These are phyloP conservation scores for Lysiphlebus fabarum DNA, from an alignment of 1,140 invertebrate species.

Conservation along the genomic window DNA sequence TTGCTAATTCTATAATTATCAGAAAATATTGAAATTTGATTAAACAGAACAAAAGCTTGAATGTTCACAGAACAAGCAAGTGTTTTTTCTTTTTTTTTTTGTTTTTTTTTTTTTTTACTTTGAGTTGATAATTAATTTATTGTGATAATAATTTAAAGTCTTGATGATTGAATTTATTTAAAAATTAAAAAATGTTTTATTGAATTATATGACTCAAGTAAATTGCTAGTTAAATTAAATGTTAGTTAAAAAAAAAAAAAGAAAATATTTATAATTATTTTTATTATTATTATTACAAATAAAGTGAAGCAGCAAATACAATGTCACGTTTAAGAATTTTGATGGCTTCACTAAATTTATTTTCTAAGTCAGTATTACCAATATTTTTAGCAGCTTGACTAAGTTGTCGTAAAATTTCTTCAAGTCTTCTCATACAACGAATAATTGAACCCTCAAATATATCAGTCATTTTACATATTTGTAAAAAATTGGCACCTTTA, in stretches of 20 bases:
- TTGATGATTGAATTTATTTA: no score
- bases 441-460: constrained; percentile 99
- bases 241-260: not conserved
- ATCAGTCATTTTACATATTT: constrained; percentile 96
- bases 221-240: no score
- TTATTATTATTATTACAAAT: constrained; percentile 67
- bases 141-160: no score
- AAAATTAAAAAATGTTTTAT: no score
- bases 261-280: not conserved
- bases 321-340: constrained; percentile 95
- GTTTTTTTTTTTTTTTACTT: no score
- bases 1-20: not conserved
- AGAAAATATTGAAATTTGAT: not conserved
- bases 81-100: no score
- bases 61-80: no score
- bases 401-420: constrained; percentile 93
- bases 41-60: no score
- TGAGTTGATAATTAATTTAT: no score
- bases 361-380: constrained; percentile 92
- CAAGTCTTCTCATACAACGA: constrained; percentile 91
- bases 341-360: constrained; percentile 93
- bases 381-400: constrained; percentile 95
- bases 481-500: constrained; percentile 86
- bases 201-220: no score
- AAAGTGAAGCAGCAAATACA: constrained; percentile 97